These are phyloP conservation scores for Agrilus biguttatus DNA, from an alignment of 2,888 invertebrate species.

Conservation along the genomic window DNA sequence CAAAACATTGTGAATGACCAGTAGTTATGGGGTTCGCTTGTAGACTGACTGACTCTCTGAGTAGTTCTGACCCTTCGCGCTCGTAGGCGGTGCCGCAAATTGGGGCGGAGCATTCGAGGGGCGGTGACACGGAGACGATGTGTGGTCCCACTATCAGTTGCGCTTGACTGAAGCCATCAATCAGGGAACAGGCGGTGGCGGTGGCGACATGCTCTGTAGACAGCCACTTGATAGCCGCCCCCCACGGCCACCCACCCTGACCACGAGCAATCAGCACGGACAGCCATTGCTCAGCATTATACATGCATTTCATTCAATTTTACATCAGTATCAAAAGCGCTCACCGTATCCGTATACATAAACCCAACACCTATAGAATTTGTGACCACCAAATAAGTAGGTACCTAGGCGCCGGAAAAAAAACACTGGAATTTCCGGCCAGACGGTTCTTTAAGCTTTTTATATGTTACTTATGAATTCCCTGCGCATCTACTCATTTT, in stretches of 20 bases:
- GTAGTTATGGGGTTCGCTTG: constrained; percentile 16
- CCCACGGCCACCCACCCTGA: constrained; percentile 23
- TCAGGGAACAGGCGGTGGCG: constrained; percentile 30
- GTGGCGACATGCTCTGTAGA: constrained; percentile 35
- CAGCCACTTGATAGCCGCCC: constrained; percentile 32
- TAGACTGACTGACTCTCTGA: constrained; percentile 19
- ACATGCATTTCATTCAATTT: constrained; percentile 19
- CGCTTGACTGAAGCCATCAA: constrained; percentile 32
- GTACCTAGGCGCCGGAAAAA: background rate
- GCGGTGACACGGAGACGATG: constrained; percentile 19
- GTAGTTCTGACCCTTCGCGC: constrained; percentile 11
- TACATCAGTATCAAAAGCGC: constrained; percentile 8
- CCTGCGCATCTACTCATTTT: no score
- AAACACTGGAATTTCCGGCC: background rate
- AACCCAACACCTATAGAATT: background rate
- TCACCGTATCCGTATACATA: constrained; percentile 5
- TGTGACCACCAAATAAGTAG: background rate
- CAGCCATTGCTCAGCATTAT: constrained; percentile 24
- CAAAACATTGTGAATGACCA: constrained; percentile 16
- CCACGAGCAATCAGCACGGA: constrained; percentile 23
- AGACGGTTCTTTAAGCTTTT: no score
- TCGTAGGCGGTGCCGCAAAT: constrained; percentile 9
- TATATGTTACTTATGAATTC: no score
- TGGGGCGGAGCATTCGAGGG: constrained; percentile 11
- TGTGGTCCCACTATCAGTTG: constrained; percentile 31